Base-by-base conservation (phyloP, 37 sponge, comb jelly and placozoan species). In the Haliclona indistincta region DNA sequence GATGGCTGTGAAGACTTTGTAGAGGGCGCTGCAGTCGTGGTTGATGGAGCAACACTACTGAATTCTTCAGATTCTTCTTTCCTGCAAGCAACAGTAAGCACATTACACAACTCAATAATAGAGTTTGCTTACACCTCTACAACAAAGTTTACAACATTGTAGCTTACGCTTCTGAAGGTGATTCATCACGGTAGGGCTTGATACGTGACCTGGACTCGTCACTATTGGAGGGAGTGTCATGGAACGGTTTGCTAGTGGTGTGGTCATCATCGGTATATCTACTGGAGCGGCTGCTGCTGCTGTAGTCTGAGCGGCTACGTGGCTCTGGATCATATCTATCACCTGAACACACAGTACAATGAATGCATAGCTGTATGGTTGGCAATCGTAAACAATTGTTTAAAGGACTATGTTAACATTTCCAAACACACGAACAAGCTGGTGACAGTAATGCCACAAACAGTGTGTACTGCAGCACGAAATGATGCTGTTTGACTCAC, bases 281-380 rank as follows among this genome's bases (percentile, higher is more conserved):
- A 33, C 51, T 54, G 3, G 41, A 8, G 1, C 52, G 63, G 3
- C 17, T 0, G 29, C 30, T 55, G 4, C 22, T 1, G 26, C 29
- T 35, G 33, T 49, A 60, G 8, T 28, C 17, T 1, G 74, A 56
- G 28, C 76, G 56, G 32, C 76, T 37, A 5, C 89, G 68, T 2
- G 89, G 89, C 81, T 89, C 85, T 36, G 80, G 71, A 52, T 68
- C 84, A 80, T 89, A 89, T 10, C 85, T 67, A 63, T 89, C 85
- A 83, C 89, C 89, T 89, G 51, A 19, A 51, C 6, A 25, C 6
- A 68, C 19, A 68, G 7, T 26, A 68, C 22, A 8, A 2, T 39
- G 42, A 13, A 40, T n/a, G n/a, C n/a, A n/a, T n/a, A n/a, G n/a
- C n/a, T n/a, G n/a, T n/a, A n/a, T n/a, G n/a, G n/a, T n/a, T n/a